Evolutionary conservation across 2,113 vertebrate genomes (phyloP).

Genomic region (Tinamus guttatus): DNA sequence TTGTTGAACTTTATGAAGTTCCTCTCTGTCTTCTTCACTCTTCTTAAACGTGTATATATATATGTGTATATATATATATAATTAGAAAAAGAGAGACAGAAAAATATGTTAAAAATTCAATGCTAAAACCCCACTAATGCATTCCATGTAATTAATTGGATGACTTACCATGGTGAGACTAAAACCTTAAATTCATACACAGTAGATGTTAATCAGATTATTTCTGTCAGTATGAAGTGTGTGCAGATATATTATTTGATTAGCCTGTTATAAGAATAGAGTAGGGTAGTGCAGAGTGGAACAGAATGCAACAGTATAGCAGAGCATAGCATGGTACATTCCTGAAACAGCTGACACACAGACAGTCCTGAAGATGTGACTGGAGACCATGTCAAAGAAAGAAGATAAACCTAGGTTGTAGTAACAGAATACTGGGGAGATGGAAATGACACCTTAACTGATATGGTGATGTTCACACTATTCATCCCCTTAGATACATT

Average conservation of each 20-base stretch:
- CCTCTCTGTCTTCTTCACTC: too few relatives aligned
- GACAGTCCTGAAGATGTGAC: neutral
- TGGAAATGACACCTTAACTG: neutral
- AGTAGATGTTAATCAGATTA: fast-evolving
- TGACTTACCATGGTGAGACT: neutral
- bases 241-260: neutral
- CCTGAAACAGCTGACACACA: neutral
- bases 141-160: neutral
- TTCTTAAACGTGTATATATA: too few relatives aligned
- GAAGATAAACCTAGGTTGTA: neutral
- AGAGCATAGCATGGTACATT: too few relatives aligned
- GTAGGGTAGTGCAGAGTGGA: neutral
- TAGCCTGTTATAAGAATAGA: neutral
- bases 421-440: neutral
- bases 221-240: neutral
- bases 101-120: too few relatives aligned
- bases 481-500: neutral
- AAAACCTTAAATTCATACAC: neutral
- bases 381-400: neutral
- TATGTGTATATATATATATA: too few relatives aligned
- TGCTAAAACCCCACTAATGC: neutral
- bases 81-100: too few relatives aligned
- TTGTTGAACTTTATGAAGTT: too few relatives aligned
- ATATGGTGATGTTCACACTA: fast-evolving
- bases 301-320: too few relatives aligned